Conservation (phyloP, 2,113 vertebrate species). For the Callospermophilus lateralis region DNA sequence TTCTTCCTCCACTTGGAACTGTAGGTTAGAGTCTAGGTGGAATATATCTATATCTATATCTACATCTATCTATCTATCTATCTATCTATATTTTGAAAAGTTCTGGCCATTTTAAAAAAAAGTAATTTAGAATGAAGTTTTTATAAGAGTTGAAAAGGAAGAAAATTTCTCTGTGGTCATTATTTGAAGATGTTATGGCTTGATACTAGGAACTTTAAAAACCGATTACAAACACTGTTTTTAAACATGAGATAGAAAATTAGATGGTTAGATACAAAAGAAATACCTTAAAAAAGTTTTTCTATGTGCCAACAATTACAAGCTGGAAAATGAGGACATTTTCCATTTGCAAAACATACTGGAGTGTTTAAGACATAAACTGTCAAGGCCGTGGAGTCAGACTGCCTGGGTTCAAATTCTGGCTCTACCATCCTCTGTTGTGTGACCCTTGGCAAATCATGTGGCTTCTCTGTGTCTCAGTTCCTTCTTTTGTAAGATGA, state of each 20-base stretch:
- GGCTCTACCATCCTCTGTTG: not conserved
- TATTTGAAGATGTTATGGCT: slow-evolving; percentile 34
- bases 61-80: too few species aligned
- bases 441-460: not conserved
- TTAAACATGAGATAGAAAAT: slow-evolving; percentile 43
- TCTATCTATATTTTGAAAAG: not conserved
- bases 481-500: not conserved
- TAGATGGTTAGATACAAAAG: not conserved
- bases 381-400: not conserved
- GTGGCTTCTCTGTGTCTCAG: not conserved
- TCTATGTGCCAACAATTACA: not conserved
- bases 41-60: too few species aligned
- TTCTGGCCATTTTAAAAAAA: slow-evolving; percentile 19
- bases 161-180: not conserved
- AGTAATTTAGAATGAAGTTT: not conserved
- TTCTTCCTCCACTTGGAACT: not conserved
- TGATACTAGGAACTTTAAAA: not conserved
- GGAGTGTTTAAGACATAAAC: not conserved
- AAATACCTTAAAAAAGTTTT: slow-evolving; percentile 27
- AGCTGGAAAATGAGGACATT: slow-evolving; percentile 6
- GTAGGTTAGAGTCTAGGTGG: not conserved
- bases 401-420: not conserved
- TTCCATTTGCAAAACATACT: not conserved
- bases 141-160: not conserved
- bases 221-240: not conserved